phyloP scores from a whole-genome alignment of 2,113 vertebrate genomes.

The Formicarius rufipectus region DNA sequence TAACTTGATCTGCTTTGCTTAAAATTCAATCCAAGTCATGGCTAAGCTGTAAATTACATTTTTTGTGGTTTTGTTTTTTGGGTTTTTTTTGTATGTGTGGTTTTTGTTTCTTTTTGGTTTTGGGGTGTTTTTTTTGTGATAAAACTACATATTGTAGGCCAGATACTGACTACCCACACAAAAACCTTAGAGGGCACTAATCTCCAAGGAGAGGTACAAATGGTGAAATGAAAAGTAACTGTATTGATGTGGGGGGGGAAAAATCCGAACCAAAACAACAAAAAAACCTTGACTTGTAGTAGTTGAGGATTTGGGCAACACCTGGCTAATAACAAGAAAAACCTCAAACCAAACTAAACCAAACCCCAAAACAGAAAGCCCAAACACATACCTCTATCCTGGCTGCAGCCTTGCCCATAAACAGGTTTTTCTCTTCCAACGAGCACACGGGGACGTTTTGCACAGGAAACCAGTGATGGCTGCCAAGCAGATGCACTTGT shows the following conservation, averaged over 20 bases:
- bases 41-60: background rate
- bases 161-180: background rate
- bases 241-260: background rate
- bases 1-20: background rate
- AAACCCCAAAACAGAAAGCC: background rate
- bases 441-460: background rate
- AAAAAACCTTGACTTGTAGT: background rate
- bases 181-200: background rate
- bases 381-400: accelerated
- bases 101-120: background rate
- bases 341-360: no score
- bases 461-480: background rate
- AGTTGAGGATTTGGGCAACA: background rate
- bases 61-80: no score
- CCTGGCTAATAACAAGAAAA: background rate
- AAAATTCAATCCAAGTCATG: background rate
- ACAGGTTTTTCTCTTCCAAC: background rate
- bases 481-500: background rate
- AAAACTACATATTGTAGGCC: background rate
- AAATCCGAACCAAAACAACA: background rate
- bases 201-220: background rate
- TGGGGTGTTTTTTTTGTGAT: background rate
- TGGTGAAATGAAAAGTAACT: background rate
- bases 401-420: background rate
- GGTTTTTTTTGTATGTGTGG: no score